These are phyloP conservation scores for Leucosticte australis DNA, from an alignment of 2,113 vertebrate species.

Conservation along the genomic window DNA sequence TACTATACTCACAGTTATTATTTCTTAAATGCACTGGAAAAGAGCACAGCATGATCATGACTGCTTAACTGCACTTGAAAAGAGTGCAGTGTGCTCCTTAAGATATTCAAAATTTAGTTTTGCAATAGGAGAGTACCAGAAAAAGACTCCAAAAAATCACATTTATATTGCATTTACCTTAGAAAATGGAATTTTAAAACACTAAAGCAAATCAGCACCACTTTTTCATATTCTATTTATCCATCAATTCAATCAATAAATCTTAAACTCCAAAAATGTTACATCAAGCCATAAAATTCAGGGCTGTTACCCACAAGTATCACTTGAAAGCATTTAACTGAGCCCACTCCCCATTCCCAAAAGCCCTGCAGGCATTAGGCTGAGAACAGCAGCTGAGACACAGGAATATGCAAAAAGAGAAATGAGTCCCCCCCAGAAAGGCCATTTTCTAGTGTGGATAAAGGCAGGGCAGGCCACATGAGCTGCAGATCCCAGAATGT, in stretches of 20 bases:
- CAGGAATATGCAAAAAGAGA: not conserved
- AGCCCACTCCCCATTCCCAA: not conserved
- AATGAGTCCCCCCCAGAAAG: not conserved
- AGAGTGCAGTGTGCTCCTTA: not conserved
- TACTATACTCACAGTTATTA: not conserved
- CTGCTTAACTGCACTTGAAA: conserved; percentile 12
- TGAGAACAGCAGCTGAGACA: not conserved
- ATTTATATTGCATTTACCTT: not conserved
- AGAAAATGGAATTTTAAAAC: not conserved
- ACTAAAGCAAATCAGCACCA: not conserved
- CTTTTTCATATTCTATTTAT: not conserved
- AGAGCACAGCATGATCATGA: not conserved
- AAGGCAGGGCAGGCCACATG: fast-evolving
- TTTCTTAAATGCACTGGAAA: not conserved
- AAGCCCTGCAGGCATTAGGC: not conserved
- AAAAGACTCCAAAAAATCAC: not conserved
- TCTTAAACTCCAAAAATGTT: not conserved
- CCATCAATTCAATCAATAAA: not conserved
- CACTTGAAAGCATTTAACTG: not conserved
- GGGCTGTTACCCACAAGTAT: not conserved
- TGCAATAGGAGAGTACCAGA: not conserved
- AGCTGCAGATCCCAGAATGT: not conserved
- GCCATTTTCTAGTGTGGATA: not conserved
- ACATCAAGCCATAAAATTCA: not conserved
- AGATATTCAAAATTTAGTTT: not conserved